A percentile compares a stretch with the other conserved stretches of the same genome.
Evolutionary conservation across 2,797 vertebrate species (phyloP).

Genomic region (Uromys caudimaculatus): DNA sequence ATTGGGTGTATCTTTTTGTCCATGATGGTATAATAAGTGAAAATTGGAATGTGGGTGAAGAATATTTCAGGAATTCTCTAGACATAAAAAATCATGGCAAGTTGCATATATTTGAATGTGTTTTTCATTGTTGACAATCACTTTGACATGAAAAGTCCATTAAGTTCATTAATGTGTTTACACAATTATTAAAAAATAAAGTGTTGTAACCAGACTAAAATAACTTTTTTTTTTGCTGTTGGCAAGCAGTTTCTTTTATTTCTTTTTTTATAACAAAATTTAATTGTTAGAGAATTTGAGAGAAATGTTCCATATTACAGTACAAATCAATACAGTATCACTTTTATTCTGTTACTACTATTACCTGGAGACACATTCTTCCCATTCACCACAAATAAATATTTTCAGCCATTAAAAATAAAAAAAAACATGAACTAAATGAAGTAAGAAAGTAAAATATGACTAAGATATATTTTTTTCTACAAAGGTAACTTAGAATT

Average conservation of each 20-base stretch:
- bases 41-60: not conserved
- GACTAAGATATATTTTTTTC: not conserved
- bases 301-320: too few relatives aligned
- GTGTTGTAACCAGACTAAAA: not conserved
- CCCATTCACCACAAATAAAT: not conserved
- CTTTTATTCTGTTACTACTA: not conserved
- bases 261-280: too few relatives aligned
- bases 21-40: not conserved
- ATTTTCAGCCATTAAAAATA: not conserved
- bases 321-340: too few relatives aligned
- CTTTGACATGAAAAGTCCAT: not conserved
- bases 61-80: not conserved
- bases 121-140: not conserved
- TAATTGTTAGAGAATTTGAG: too few relatives aligned
- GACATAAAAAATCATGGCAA: not conserved
- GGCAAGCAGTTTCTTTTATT: too few relatives aligned
- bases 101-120: not conserved
- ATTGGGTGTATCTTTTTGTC: rapidly evolving
- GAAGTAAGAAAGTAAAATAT: not conserved
- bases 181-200: not conserved
- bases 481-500: not conserved
- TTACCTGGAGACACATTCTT: not conserved
- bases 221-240: not conserved
- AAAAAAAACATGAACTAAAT: not conserved
- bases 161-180: not conserved